Evolutionary conservation across 2,888 invertebrate genomes (phyloP).

Genomic region (Corythucha ciliata): DNA sequence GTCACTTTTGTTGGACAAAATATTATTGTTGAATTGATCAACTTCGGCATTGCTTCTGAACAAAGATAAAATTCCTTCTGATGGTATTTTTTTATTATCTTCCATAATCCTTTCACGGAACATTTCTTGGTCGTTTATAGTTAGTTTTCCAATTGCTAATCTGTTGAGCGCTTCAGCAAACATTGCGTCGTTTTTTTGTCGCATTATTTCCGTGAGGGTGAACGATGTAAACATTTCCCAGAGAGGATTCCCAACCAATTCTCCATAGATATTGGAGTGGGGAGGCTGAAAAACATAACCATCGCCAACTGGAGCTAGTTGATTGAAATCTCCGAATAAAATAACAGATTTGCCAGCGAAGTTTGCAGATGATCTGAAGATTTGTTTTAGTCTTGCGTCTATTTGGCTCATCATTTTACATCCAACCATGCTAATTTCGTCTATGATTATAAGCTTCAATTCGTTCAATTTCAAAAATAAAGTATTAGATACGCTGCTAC

Average conservation of each 20-base stretch:
- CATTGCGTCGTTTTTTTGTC: slow-evolving; percentile 30
- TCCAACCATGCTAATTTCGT: slow-evolving; percentile 3
- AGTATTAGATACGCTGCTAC: background rate
- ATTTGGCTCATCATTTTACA: background rate
- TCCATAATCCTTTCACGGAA: no score
- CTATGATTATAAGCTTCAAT: slow-evolving; percentile 1
- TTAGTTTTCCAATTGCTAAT: no score
- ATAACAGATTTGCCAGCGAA: slow-evolving; percentile 27
- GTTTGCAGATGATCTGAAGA: slow-evolving; percentile 12
- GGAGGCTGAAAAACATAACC: slow-evolving; percentile 13
- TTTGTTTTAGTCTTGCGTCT: slow-evolving; percentile 24
- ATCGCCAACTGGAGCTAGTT: slow-evolving; percentile 31
- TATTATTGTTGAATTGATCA: no score
- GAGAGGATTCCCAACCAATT: slow-evolving; percentile 13
- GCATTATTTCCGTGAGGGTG: slow-evolving; percentile 31
- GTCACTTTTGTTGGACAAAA: no score
- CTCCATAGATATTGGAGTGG: background rate
- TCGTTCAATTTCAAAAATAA: background rate
- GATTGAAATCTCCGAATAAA: slow-evolving; percentile 31
- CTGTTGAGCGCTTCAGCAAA: slow-evolving; percentile 26
- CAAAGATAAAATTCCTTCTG: no score
- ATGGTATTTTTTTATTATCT: no score
- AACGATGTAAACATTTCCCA: slow-evolving; percentile 28
- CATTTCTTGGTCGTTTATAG: no score
- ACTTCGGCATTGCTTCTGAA: no score